phyloP scores from a whole-genome alignment of 2,797 vertebrate genomes.

The Adelosebastes latens region DNA sequence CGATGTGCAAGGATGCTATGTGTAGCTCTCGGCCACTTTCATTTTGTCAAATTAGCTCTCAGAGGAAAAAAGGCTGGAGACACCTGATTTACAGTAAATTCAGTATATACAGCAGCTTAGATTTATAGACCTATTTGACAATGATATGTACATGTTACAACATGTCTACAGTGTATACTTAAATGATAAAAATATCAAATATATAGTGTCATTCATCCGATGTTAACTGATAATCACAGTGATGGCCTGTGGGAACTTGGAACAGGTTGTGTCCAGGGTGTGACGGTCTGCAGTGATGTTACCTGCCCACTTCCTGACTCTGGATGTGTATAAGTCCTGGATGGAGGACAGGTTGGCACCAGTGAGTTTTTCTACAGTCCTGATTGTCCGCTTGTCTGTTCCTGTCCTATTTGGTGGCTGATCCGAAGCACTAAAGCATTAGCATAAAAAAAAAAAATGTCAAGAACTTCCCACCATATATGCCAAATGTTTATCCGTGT shows the following conservation, averaged over 20 bases:
- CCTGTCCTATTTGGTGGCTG: background rate
- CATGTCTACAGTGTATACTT: background rate
- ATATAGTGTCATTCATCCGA: background rate
- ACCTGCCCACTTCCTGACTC: too few relatives aligned
- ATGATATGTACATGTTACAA: background rate
- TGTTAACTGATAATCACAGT: background rate
- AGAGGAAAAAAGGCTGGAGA: too few relatives aligned
- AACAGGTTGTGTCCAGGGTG: too few relatives aligned
- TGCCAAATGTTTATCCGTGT: conserved; percentile 5
- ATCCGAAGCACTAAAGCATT: background rate
- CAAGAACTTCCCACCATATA: background rate
- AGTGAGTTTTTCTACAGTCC: background rate
- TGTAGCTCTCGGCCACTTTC: too few relatives aligned
- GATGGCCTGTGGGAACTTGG: background rate
- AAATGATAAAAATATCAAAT: background rate
- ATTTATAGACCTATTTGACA: background rate
- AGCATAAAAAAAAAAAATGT: background rate
- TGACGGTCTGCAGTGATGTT: too few relatives aligned
- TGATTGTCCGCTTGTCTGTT: background rate
- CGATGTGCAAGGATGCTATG: too few relatives aligned
- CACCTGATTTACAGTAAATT: too few relatives aligned
- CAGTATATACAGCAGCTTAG: too few relatives aligned
- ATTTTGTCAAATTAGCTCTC: too few relatives aligned
- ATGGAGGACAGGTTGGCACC: background rate
- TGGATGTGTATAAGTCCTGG: background rate